phyloP scores from a whole-genome alignment of 2,113 vertebrate species.

The Spea multiplicata region DNA sequence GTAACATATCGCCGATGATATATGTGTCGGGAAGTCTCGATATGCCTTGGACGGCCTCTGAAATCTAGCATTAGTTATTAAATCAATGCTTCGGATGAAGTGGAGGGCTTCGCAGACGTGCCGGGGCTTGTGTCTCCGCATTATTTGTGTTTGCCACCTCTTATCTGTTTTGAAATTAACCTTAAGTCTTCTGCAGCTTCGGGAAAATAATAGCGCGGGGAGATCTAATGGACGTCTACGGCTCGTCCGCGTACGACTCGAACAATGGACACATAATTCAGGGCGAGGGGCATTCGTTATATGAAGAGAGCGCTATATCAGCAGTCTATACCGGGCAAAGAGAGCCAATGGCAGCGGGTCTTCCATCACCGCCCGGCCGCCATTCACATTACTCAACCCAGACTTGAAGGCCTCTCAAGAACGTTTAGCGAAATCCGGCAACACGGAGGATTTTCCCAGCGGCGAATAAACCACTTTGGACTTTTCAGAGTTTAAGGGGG shows the following conservation, averaged over 20 bases:
- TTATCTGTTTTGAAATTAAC: conserved; percentile 27
- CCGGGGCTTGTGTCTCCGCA: neutral
- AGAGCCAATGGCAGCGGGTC: conserved; percentile 9
- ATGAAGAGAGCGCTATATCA: conserved; percentile 10
- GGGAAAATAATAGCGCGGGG: neutral
- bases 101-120: too few relatives aligned
- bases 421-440: conserved; percentile 12
- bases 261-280: conserved; percentile 18
- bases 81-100: neutral
- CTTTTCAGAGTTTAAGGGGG: conserved; percentile 11
- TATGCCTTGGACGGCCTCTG: neutral
- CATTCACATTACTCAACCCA: conserved; percentile 28
- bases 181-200: neutral
- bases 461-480: neutral
- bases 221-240: conserved; percentile 8
- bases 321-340: neutral
- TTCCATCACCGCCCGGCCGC: conserved; percentile 6
- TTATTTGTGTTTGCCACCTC: neutral
- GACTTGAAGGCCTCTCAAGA: conserved; percentile 27
- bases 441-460: neutral
- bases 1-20: too few relatives aligned
- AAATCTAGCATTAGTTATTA: neutral
- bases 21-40: too few relatives aligned
- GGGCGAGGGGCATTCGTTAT: conserved; percentile 17
- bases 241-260: neutral